Conservation (phyloP, 2,113 vertebrate species). For the Heliornis fulica region DNA sequence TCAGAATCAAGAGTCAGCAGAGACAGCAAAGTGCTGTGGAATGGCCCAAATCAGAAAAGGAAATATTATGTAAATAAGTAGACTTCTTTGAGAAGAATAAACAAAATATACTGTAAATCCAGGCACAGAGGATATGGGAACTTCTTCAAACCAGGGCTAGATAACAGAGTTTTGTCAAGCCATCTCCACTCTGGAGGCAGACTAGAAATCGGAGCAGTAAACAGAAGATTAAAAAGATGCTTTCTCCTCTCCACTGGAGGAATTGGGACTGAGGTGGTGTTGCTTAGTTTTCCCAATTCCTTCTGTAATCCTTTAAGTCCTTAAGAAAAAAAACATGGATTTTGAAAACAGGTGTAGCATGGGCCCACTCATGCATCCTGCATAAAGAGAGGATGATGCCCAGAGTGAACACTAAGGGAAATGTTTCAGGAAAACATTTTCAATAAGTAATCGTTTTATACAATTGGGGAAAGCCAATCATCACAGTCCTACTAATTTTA, state of each 20-base stretch:
- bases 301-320: not conserved
- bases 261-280: not conserved
- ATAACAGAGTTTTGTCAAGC: not conserved
- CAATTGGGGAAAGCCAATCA: not conserved
- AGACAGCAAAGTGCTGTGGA: not conserved
- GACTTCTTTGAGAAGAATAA: not conserved
- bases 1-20: not conserved
- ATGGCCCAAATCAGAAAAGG: not conserved
- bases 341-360: not conserved
- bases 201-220: not conserved
- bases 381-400: not conserved
- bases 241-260: not conserved
- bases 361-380: not conserved
- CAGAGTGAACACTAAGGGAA: not conserved
- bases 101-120: not conserved
- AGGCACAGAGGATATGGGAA: not conserved
- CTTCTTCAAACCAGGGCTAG: not conserved
- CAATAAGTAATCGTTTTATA: not conserved
- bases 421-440: not conserved
- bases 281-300: not conserved
- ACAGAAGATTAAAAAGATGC: not conserved
- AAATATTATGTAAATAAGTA: not conserved
- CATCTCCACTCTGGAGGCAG: not conserved
- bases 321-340: not conserved
- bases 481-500: not conserved